Evolutionary conservation across 2,888 invertebrate species (phyloP), one percentile per base, ranked within the genome.

Genomic region (Lymantria monacha): DNA sequence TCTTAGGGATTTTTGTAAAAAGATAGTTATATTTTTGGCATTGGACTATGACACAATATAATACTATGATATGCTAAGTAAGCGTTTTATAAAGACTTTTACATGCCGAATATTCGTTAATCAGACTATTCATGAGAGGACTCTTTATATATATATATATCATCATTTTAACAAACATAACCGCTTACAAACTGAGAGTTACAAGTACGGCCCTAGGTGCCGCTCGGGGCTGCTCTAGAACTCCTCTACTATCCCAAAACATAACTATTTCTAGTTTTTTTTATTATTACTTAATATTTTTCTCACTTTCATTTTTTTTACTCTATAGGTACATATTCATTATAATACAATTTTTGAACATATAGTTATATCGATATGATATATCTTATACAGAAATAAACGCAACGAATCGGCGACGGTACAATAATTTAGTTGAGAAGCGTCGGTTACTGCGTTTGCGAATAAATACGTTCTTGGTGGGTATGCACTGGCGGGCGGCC

Each of bases 21-120:
- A 91, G 91, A 91, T 91, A 91, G 88, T 91, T 91, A 91, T 91
- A 90, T 90, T 91, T 90, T 91, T 91, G 91, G 91, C 91, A 90
- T 91, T 90, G 89, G 91, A 91, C 91, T 91, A 91, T 91, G 91
- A 91, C 91, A 90, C 91, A 90, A 91, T 91, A 91, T 90, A 90
- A 91, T 91, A 91, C 91, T 90, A 91, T 91, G 91, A 91, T 91
- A 91, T 91, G 91, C 91, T 91, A 91, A 89, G 88, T 91, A 91
- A 91, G 91, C 91, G 91, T 89, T 91, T 91, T 89, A 90, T 90
- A 89, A 90, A 91, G 90, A 91, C 90, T 89, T 90, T 90, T 87
- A 90, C 90, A 90, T 90, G 90, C 90, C 90, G 88, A 89, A 90
- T 89, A 90, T 87, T 90, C 79, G 85, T 87, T 90, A 89, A 88